A percentile compares a stretch with the other conserved stretches of the same genome.
Evolutionary conservation across 2,888 invertebrate species (phyloP).

Genomic region (Malacosoma neustria): DNA sequence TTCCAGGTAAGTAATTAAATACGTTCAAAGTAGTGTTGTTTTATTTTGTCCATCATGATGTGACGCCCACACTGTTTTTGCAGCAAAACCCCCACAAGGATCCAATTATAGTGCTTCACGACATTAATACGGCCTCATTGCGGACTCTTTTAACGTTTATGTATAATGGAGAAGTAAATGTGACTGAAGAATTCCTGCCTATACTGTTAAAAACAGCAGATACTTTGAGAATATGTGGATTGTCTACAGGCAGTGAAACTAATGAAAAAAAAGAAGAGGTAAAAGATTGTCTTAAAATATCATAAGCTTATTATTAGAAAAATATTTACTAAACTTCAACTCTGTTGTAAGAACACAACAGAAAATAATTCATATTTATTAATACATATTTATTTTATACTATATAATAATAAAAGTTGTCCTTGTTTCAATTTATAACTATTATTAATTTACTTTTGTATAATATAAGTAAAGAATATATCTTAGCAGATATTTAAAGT

Average conservation of each 20-base stretch:
- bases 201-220: conserved; percentile 80
- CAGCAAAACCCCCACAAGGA: conserved; percentile 84
- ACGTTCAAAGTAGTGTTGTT: conserved; percentile 5
- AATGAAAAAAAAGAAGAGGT: conserved; percentile 57
- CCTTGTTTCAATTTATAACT: no score
- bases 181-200: conserved; percentile 80
- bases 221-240: conserved; percentile 79
- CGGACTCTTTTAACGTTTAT: conserved; percentile 80
- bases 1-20: conserved; percentile 64
- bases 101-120: conserved; percentile 83
- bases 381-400: no score
- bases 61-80: conserved; percentile 58
- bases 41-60: conserved; percentile 14
- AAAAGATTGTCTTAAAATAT: conserved; percentile 6
- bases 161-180: conserved; percentile 84
- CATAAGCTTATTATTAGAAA: no score
- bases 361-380: no score
- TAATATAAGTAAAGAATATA: no score
- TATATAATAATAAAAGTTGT: no score
- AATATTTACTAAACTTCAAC: no score
- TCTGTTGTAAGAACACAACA: no score
- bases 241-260: conserved; percentile 74
- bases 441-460: no score
- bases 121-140: conserved; percentile 79
- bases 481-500: no score